These are phyloP conservation scores for Chascanopsetta lugubris DNA, from an alignment of 2,113 vertebrate species.

Conservation along the genomic window DNA sequence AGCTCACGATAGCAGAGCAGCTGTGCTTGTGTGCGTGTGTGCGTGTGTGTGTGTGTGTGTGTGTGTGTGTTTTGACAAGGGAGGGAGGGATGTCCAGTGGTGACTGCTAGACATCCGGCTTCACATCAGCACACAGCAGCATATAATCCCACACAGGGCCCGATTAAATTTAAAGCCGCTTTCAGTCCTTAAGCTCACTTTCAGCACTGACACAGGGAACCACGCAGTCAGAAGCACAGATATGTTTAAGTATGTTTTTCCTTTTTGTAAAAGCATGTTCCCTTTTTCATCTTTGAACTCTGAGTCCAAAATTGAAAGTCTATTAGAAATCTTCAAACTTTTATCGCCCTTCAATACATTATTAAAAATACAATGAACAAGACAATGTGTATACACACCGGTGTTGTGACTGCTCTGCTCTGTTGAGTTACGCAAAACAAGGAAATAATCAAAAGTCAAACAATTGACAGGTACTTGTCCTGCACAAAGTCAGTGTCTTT, in stretches of 20 bases:
- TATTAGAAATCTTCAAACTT: neutral
- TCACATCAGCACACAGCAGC: slow-evolving; percentile 54
- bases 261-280: slow-evolving; percentile 32
- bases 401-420: too few relatives aligned
- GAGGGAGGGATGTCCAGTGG: slow-evolving; percentile 8
- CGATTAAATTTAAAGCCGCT: slow-evolving; percentile 82
- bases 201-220: slow-evolving; percentile 58
- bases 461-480: neutral
- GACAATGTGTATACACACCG: too few relatives aligned
- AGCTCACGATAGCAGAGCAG: neutral
- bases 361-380: too few relatives aligned
- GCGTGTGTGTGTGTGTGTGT: neutral
- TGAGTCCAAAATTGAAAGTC: neutral
- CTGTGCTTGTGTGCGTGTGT: neutral
- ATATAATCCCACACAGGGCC: slow-evolving; percentile 74
- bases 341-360: too few relatives aligned
- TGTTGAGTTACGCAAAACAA: too few relatives aligned
- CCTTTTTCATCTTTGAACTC: neutral
- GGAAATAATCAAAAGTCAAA: neutral
- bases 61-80: neutral
- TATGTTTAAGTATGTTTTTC: slow-evolving; percentile 18
- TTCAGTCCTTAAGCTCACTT: slow-evolving; percentile 74
- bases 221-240: slow-evolving; percentile 36
- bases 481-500: too few relatives aligned
- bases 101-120: slow-evolving; percentile 48